Conservation (phyloP, 2,888 invertebrate genomes). For the Brachycybe producta region DNA sequence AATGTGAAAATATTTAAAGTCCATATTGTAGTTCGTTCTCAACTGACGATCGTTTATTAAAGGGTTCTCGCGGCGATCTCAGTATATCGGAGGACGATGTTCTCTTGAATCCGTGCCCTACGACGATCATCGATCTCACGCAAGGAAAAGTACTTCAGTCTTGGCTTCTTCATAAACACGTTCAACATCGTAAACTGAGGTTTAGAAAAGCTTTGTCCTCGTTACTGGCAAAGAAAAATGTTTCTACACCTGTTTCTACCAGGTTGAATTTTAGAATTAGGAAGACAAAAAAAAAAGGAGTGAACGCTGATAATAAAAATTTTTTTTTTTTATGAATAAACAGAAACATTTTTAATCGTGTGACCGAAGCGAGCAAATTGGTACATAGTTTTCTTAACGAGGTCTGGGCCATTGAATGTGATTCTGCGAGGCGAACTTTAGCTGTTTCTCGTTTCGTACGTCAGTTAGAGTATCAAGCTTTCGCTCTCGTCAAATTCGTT, state of each 20-base stretch:
- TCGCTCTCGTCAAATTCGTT: conserved; percentile 10
- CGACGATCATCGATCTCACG: conserved; percentile 16
- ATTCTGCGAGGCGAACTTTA: neutral
- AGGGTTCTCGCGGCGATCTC: conserved; percentile 10
- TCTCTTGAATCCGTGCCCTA: conserved; percentile 12
- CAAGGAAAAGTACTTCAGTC: conserved; percentile 10
- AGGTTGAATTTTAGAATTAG: neutral
- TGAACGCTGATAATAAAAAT: neutral
- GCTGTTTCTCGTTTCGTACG: conserved; percentile 2
- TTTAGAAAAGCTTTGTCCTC: conserved; percentile 11
- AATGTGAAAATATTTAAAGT: neutral
- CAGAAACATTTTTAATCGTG: neutral
- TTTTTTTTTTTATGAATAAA: neutral
- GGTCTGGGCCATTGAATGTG: conserved; percentile 9
- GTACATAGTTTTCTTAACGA: neutral
- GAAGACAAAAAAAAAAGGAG: neutral
- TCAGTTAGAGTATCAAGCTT: conserved; percentile 13
- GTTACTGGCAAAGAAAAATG: too few species aligned
- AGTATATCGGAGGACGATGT: conserved; percentile 15
- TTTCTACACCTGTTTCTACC: too few species aligned
- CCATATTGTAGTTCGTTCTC: neutral
- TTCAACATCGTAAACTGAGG: neutral
- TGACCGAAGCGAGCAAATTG: neutral
- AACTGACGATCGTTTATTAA: neutral
- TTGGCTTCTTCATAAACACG: conserved; percentile 15